Conservation (phyloP, 1,140 invertebrate genomes). For the Tyrophagus putrescentiae region DNA sequence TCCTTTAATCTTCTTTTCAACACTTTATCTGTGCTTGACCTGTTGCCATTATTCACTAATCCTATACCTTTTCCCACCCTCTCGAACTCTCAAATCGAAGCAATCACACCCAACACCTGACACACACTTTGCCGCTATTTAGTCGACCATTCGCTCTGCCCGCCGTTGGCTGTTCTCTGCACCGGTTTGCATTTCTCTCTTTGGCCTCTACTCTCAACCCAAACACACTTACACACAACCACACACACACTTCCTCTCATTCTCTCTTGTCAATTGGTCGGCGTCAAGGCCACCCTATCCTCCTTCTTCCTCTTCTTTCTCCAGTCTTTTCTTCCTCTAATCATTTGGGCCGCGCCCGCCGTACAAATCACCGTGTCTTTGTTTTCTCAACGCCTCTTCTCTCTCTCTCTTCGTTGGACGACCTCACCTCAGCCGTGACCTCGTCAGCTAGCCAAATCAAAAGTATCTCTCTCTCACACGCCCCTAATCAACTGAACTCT, state of each 20-base stretch:
- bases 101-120: not conserved
- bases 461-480: not conserved
- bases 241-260: too few relatives aligned
- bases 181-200: not conserved
- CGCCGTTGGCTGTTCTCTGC: not conserved
- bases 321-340: too few relatives aligned
- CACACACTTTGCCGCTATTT: not conserved
- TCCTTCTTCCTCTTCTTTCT: not conserved
- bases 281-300: not conserved
- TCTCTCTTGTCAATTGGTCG: not conserved
- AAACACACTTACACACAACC: conserved; percentile 1
- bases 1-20: too few relatives aligned
- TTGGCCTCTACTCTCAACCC: not conserved
- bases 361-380: not conserved
- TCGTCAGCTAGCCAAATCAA: conserved; percentile 14
- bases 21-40: too few relatives aligned
- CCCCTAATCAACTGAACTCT: not conserved
- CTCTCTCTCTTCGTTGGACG: too few relatives aligned
- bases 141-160: not conserved
- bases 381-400: not conserved
- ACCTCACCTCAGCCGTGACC: not conserved
- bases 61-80: too few relatives aligned
- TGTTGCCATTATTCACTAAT: too few relatives aligned
- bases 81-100: not conserved
- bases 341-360: too few relatives aligned